Conservation (phyloP, 2,113 vertebrate species). For the Serinus canaria region DNA sequence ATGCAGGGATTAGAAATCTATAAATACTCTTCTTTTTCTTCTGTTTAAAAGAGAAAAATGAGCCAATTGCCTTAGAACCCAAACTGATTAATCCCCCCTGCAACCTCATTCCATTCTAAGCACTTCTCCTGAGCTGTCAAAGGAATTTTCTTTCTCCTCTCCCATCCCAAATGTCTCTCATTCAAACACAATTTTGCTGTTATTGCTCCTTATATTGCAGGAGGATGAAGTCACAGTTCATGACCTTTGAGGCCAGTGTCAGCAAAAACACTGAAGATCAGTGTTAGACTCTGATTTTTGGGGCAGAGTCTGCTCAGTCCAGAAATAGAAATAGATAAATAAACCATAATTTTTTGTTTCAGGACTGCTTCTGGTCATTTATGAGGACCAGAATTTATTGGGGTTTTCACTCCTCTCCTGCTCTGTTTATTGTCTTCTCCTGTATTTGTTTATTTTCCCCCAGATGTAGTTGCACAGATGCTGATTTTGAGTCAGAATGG, state of each 20-base stretch:
- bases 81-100: neutral
- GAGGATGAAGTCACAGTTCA: neutral
- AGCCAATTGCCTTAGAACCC: neutral
- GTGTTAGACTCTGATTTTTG: neutral
- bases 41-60: neutral
- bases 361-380: neutral
- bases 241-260: neutral
- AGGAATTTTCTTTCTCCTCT: neutral
- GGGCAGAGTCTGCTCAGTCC: neutral
- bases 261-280: neutral
- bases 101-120: neutral
- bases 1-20: neutral
- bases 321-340: neutral
- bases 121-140: neutral
- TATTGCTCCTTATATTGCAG: constrained; percentile 4
- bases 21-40: neutral
- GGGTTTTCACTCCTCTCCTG: neutral
- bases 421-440: neutral
- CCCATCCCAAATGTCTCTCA: neutral
- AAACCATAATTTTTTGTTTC: neutral
- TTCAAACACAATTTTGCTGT: constrained; percentile 26
- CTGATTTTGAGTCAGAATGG: neutral
- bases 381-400: neutral
- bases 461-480: neutral
- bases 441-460: neutral